These are phyloP conservation scores for Triplophysa bombifrons DNA, from an alignment of 2,797 vertebrate species.

Conservation along the genomic window DNA sequence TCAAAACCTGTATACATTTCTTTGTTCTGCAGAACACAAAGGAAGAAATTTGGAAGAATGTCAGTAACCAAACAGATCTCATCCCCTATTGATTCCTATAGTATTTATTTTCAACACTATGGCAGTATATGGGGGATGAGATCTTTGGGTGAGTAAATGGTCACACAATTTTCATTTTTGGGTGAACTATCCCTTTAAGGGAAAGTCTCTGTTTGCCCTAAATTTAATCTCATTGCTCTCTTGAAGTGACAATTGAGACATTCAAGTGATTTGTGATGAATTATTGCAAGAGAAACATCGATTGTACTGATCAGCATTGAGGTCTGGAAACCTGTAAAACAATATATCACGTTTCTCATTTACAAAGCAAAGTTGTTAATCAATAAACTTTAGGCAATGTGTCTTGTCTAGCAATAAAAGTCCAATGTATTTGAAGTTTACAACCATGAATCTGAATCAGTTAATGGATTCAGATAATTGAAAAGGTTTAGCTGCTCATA, in stretches of 20 bases:
- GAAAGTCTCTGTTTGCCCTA: neutral
- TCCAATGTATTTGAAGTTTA: constrained; percentile 4
- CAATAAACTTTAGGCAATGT: constrained; percentile 2
- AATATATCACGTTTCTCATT: constrained; percentile 15
- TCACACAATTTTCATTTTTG: too few relatives aligned
- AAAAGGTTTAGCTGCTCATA: constrained; percentile 28
- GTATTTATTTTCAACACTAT: too few relatives aligned
- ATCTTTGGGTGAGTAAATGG: too few relatives aligned
- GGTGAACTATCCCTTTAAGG: too few relatives aligned
- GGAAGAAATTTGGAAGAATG: too few relatives aligned
- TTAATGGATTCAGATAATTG: constrained; percentile 18
- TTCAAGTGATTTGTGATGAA: neutral
- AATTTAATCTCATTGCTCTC: neutral
- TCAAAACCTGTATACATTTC: too few relatives aligned
- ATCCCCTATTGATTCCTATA: too few relatives aligned
- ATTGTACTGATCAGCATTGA: neutral
- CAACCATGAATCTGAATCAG: constrained; percentile 10
- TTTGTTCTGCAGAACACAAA: too few relatives aligned
- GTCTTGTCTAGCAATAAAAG: constrained; percentile 31
- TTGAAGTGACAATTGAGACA: neutral
- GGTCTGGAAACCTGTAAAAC: neutral
- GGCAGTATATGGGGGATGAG: too few relatives aligned
- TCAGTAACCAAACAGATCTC: too few relatives aligned
- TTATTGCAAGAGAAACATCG: neutral
- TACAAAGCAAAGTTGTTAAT: constrained; percentile 35